Evolutionary conservation across 2,888 invertebrate genomes (phyloP).

Genomic region (Tetanocera ferruginea): DNA sequence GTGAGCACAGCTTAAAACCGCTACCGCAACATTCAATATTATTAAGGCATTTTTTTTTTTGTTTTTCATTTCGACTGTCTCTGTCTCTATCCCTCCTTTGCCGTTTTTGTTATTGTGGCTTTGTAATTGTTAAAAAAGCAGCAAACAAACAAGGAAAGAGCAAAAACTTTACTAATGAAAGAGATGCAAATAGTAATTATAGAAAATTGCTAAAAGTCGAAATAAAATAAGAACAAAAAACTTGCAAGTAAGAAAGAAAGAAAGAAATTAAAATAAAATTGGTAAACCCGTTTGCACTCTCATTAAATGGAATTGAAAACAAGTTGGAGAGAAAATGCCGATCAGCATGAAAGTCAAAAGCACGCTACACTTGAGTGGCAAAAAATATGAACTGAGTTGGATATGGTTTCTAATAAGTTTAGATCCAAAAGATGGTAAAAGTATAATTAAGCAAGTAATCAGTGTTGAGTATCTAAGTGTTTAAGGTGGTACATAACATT

Average conservation of each 20-base stretch:
- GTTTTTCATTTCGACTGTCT: not conserved
- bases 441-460: too few species aligned
- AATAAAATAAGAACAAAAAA: constrained; percentile 13
- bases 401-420: too few species aligned
- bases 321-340: not conserved
- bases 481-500: too few species aligned
- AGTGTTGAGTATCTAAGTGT: too few species aligned
- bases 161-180: constrained; percentile 31
- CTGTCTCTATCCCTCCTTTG: not conserved
- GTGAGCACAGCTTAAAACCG: not conserved
- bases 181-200: constrained; percentile 41
- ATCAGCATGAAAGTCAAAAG: not conserved
- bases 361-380: not conserved
- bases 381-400: too few species aligned
- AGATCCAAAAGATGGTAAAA: too few species aligned
- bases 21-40: constrained; percentile 31
- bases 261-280: constrained; percentile 41
- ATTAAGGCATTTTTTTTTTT: constrained; percentile 17
- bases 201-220: constrained; percentile 35
- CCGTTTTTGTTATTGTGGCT: constrained; percentile 6
- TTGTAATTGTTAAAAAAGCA: constrained; percentile 14
- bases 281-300: constrained; percentile 40
- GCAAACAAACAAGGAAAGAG: not conserved
- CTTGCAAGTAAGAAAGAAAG: constrained; percentile 7
- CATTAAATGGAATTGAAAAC: constrained; percentile 35